These are phyloP conservation scores for Poeciliopsis turneri DNA, from an alignment of 2,797 vertebrate genomes.

Conservation along the genomic window DNA sequence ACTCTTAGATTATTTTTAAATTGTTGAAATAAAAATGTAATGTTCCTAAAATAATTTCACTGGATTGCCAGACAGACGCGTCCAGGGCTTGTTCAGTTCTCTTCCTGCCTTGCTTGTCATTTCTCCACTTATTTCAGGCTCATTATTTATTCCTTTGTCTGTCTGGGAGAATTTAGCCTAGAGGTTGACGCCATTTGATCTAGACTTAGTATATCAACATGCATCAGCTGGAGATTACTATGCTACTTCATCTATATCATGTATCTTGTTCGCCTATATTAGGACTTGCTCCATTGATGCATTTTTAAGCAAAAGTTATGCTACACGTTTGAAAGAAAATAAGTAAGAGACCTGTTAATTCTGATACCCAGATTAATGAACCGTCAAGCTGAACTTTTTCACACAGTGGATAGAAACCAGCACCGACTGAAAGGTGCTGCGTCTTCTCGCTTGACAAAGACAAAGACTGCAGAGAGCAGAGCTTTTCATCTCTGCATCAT, in stretches of 20 bases:
- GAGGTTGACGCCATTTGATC: background rate
- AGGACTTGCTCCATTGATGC: background rate
- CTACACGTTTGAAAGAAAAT: background rate
- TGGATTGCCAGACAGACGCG: background rate
- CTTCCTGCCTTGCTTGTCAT: background rate
- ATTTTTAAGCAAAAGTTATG: background rate
- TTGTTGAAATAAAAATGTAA: background rate
- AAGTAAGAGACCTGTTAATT: background rate
- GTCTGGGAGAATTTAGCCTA: background rate
- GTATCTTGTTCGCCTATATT: background rate
- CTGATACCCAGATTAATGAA: background rate
- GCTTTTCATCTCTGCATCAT: slow-evolving; percentile 27
- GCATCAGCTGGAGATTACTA: background rate
- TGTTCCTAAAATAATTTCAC: background rate
- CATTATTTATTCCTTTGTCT: background rate
- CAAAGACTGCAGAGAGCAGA: slow-evolving; percentile 27
- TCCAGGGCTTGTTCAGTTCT: background rate
- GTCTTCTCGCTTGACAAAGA: slow-evolving; percentile 38
- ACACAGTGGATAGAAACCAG: background rate
- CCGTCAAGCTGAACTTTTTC: background rate
- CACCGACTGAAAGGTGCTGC: slow-evolving; percentile 18
- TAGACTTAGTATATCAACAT: background rate
- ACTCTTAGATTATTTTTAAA: background rate
- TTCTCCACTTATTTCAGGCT: background rate
- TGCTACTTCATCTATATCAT: background rate